Evolutionary conservation across 1,140 invertebrate species (phyloP).

Genomic region (Pseudoatta argentina): DNA sequence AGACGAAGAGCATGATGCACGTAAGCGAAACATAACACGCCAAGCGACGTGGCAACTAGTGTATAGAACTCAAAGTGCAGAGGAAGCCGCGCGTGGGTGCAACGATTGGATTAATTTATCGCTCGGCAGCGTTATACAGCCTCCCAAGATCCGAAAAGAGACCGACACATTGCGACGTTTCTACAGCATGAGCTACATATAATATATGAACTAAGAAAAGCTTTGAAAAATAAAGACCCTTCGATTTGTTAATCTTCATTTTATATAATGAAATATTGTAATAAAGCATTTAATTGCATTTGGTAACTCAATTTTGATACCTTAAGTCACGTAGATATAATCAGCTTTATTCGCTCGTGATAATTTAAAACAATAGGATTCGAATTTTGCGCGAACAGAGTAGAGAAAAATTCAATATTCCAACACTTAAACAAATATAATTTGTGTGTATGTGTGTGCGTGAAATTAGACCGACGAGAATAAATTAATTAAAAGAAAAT

Average conservation of each 20-base stretch:
- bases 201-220: background rate
- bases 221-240: too few relatives aligned
- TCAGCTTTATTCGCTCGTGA: background rate
- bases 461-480: too few relatives aligned
- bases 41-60: constrained; percentile 17
- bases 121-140: constrained; percentile 65
- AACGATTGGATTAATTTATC: constrained; percentile 81
- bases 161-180: constrained; percentile 5
- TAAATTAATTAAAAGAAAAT: too few relatives aligned
- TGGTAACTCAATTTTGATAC: background rate
- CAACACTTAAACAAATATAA: background rate
- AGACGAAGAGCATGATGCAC: constrained; percentile 25
- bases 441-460: too few relatives aligned
- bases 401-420: background rate
- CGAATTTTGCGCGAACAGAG: background rate
- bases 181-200: background rate
- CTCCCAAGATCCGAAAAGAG: constrained; percentile 38
- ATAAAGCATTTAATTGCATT: background rate
- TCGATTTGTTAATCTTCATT: background rate
- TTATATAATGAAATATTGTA: background rate
- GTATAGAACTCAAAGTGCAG: constrained; percentile 17
- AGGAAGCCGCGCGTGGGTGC: constrained; percentile 68
- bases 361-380: background rate
- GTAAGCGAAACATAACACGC: constrained; percentile 41
- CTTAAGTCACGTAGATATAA: background rate